Evolutionary conservation across 1,140 invertebrate species (phyloP).

Genomic region (Trachymyrmex septentrionalis): DNA sequence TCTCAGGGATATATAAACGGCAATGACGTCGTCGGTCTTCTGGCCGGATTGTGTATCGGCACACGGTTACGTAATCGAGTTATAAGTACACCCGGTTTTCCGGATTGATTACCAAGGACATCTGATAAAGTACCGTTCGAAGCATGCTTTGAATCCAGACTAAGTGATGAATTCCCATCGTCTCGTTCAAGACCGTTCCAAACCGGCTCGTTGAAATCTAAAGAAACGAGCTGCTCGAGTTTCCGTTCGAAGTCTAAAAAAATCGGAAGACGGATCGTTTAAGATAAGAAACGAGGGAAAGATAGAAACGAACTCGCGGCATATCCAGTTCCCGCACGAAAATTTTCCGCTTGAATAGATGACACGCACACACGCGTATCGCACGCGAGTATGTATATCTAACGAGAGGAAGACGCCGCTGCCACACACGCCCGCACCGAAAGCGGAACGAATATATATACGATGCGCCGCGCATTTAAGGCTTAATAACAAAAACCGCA

Average conservation of each 20-base stretch:
- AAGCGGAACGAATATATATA: conserved; percentile 22
- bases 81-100: conserved; percentile 37
- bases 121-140: conserved; percentile 41
- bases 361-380: neutral
- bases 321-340: neutral
- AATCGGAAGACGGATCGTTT: neutral
- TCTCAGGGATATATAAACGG: conserved; percentile 29
- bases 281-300: neutral
- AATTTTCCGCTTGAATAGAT: neutral
- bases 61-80: conserved; percentile 52
- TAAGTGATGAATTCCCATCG: neutral
- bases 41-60: conserved; percentile 16
- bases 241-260: neutral
- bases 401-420: conserved; percentile 7
- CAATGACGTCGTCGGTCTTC: neutral
- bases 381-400: neutral
- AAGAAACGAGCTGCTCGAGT: neutral
- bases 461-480: neutral
- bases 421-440: neutral
- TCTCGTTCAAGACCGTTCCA: neutral
- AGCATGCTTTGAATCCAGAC: neutral
- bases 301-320: neutral
- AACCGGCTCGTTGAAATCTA: conserved; percentile 15
- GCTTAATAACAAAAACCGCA: conserved; percentile 46
- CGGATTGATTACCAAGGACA: conserved; percentile 57